phyloP scores from a whole-genome alignment of 2,113 vertebrate genomes.

The Sialia sialis region DNA sequence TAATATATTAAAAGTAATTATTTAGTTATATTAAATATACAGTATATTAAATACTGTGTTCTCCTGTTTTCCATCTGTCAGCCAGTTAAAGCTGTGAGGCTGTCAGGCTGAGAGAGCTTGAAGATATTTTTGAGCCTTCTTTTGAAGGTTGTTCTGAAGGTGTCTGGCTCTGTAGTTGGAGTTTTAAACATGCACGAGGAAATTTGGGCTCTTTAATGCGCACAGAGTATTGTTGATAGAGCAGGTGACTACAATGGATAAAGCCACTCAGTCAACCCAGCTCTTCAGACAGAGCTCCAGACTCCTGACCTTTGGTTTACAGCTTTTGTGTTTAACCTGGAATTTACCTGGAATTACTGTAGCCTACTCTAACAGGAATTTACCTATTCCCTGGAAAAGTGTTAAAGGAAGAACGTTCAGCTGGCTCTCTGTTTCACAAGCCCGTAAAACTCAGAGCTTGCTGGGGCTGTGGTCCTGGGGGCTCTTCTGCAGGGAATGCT shows the following conservation, averaged over 20 bases:
- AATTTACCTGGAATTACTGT: neutral
- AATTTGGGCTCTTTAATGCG: neutral
- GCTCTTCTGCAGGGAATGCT: neutral
- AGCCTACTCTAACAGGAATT: neutral
- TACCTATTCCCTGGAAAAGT: neutral
- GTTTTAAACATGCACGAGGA: neutral
- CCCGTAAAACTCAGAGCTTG: neutral
- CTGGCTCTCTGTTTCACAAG: neutral
- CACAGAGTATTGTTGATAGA: neutral
- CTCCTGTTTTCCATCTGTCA: neutral
- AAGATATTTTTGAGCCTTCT: neutral
- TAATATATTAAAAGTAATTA: neutral
- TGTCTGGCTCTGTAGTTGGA: neutral
- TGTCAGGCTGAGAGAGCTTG: neutral
- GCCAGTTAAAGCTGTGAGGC: neutral
- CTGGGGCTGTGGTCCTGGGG: neutral
- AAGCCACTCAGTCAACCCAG: neutral
- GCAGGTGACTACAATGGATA: neutral
- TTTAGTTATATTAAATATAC: neutral
- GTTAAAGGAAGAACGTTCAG: neutral
- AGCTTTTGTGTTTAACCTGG: neutral
- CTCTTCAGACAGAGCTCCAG: neutral
- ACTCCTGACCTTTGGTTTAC: neutral
- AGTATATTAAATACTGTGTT: neutral
- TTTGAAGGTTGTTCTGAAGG: slow-evolving; percentile 1